phyloP scores from a whole-genome alignment of 2,797 vertebrate genomes.

The Podarcis lilfordi region DNA sequence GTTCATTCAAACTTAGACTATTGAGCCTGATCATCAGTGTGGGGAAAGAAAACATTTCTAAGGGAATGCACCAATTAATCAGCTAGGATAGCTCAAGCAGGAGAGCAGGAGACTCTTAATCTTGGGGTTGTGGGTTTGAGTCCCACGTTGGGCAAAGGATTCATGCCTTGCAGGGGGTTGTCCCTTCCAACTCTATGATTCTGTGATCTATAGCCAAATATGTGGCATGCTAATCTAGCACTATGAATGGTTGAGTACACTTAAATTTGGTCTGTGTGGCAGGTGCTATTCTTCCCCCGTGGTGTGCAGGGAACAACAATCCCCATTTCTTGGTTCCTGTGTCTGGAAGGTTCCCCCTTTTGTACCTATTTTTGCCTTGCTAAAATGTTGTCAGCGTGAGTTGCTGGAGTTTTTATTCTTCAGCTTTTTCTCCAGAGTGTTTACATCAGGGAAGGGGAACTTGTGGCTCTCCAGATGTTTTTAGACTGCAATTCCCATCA shows the following conservation, averaged over 20 bases:
- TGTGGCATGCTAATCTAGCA: background rate
- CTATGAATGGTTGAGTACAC: background rate
- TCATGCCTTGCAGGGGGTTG: no score
- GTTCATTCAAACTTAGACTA: constrained; percentile 11
- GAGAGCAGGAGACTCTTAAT: no score
- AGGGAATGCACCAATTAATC: constrained; percentile 2
- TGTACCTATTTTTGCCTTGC: background rate
- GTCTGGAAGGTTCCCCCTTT: background rate
- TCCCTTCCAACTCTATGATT: no score
- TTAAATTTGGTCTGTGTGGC: background rate
- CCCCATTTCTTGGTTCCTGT: background rate
- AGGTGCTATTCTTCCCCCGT: background rate
- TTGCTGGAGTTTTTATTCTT: background rate
- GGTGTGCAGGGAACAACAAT: background rate
- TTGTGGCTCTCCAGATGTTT: no score
- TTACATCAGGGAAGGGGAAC: no score
- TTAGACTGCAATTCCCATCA: no score
- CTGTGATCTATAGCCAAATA: background rate
- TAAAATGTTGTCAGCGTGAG: background rate
- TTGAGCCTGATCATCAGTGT: background rate
- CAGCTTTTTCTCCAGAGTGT: background rate
- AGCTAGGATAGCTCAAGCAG: no score
- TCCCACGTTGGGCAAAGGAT: no score
- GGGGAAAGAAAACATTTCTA: background rate
- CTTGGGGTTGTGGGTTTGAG: no score